Evolutionary conservation across 1,140 invertebrate genomes (phyloP), one percentile per base, ranked within the genome.

Genomic region (Pachypsylla venusta): DNA sequence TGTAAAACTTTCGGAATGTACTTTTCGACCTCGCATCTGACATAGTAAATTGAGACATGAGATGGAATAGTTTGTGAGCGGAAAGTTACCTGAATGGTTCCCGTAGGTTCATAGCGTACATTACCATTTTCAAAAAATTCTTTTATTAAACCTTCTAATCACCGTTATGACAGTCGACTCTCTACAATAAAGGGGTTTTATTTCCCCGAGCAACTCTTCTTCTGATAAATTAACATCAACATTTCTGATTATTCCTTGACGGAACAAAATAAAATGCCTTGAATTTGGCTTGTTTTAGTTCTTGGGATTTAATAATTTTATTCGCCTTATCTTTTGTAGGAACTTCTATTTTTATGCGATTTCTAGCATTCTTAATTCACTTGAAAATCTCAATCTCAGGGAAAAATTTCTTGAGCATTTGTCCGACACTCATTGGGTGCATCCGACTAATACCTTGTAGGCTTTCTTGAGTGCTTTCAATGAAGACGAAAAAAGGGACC

Each of bases 1-100:
- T 48, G 42, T 48, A 48, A 19, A n/a, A 48, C 42, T n/a, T 48
- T 48, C 5, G 42, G 42, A n/a, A 48, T 22, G 42, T 48, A 48
- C 42, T 48, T 48, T 48, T 48, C 42, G 7, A 48, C 42, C 16
- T 48, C 42, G 42, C 42, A 48, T 19, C 42, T 5, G 4, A 5
- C 5, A n/a, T 48, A 48, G 42, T 48, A 48, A 19, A 48, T 48
- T 3, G 42, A 48, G 7, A 48, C 42, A 48, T 48, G 42, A 48
- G 42, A 19, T 19, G 42, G 42, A 7, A 48, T 5, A 48, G 16
- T 19, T 48, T 48, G 42, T 3, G 7, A n/a, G 16, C 42, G 16
- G 42, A 48, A 48, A 5, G 42, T 48, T 5, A 48, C 42, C 7
- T 48, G 42, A n/a, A 48, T 48, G n/a, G 42, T 48, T 48, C 42